Evolutionary conservation across 2,888 invertebrate species (phyloP).

Genomic region (Odontomyia ornata): DNA sequence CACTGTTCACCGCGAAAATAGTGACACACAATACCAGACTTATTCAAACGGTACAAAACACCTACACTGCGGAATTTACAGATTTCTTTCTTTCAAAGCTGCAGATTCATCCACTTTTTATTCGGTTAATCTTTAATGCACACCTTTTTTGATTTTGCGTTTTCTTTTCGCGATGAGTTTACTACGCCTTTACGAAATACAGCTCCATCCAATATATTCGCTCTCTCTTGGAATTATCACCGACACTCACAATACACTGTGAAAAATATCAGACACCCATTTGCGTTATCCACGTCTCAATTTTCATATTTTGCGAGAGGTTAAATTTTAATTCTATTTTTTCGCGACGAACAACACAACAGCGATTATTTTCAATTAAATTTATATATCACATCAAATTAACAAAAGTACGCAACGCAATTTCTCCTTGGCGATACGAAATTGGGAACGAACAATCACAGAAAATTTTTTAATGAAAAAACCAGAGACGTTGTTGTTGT

Average conservation of each 20-base stretch:
- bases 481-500: conserved; percentile 17
- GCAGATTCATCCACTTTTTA: not conserved
- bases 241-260: conserved; percentile 26
- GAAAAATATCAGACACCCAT: conserved; percentile 22
- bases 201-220: not conserved
- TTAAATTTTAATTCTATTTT: not conserved
- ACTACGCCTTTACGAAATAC: conserved; percentile 34
- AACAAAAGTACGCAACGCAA: not conserved
- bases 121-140: not conserved
- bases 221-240: conserved; percentile 19
- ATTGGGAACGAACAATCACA: conserved; percentile 3
- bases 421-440: not conserved
- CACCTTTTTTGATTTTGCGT: conserved; percentile 19
- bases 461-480: conserved; percentile 2
- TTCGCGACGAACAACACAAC: too few relatives aligned
- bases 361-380: not conserved
- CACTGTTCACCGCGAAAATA: not conserved
- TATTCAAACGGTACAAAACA: not conserved
- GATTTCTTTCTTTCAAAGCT: not conserved
- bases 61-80: conserved; percentile 8
- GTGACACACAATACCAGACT: conserved; percentile 2
- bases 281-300: conserved; percentile 31
- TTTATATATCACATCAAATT: conserved; percentile 8
- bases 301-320: not conserved
- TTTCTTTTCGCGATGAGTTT: conserved; percentile 16